Percentiles rank a stretch among this genome's conserved stretches.
Evolutionary conservation across 2,888 invertebrate species (phyloP).

Genomic region (Ectropis crepuscularia): DNA sequence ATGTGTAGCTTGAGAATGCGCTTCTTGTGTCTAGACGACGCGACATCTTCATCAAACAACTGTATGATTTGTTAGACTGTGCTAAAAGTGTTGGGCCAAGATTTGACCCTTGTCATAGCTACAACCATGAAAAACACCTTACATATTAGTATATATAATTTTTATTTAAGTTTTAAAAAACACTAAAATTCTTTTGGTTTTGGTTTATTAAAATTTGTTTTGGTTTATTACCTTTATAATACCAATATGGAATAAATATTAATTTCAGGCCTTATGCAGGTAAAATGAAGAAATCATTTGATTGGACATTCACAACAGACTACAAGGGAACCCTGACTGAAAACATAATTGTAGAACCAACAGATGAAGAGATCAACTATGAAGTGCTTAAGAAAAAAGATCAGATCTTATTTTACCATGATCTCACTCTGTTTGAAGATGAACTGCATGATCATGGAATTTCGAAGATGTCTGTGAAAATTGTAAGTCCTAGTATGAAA

Average conservation of each 20-base stretch:
- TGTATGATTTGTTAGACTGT: too few relatives aligned
- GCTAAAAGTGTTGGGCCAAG: too few relatives aligned
- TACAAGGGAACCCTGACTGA: slow-evolving; percentile 93
- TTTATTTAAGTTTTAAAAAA: too few relatives aligned
- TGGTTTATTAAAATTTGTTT: too few relatives aligned
- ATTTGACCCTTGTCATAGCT: too few relatives aligned
- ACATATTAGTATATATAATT: too few relatives aligned
- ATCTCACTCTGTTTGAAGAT: slow-evolving; percentile 97
- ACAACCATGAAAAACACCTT: too few relatives aligned
- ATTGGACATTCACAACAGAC: slow-evolving; percentile 98
- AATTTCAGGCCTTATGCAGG: slow-evolving; percentile 88
- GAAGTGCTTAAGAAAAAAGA: slow-evolving; percentile 95
- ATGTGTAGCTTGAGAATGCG: too few relatives aligned
- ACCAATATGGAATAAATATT: not conserved
- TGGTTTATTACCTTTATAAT: too few relatives aligned
- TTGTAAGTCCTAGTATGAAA: slow-evolving; percentile 87
- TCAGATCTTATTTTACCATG: slow-evolving; percentile 96
- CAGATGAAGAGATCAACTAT: slow-evolving; percentile 92
- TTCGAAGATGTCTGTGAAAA: slow-evolving; percentile 95
- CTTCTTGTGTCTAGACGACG: too few relatives aligned
- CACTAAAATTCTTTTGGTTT: too few relatives aligned
- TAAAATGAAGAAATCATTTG: slow-evolving; percentile 94
- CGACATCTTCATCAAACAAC: too few relatives aligned
- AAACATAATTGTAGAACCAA: slow-evolving; percentile 84
- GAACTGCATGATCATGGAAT: slow-evolving; percentile 99